phyloP scores from a whole-genome alignment of 2,888 invertebrate genomes.

The Tetramorium bicarinatum region DNA sequence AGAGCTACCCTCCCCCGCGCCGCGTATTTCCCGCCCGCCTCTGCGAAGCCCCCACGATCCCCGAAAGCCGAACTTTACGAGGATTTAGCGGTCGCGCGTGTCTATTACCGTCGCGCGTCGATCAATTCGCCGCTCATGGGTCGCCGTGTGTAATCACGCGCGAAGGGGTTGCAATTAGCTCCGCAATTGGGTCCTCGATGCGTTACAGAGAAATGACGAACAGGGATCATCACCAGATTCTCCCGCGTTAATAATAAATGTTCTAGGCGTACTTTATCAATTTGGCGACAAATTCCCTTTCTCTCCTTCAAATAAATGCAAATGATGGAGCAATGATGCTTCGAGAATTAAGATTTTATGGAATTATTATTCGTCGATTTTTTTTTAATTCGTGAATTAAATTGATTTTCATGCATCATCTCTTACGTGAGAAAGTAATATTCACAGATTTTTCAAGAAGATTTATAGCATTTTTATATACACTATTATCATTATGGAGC shows the following conservation, averaged over 20 bases:
- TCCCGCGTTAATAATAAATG: slow-evolving; percentile 26
- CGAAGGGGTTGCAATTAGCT: slow-evolving; percentile 50
- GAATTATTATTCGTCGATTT: not conserved
- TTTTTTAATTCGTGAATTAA: not conserved
- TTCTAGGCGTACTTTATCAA: not conserved
- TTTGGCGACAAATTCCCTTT: not conserved
- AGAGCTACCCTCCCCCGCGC: slow-evolving; percentile 25
- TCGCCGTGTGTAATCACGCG: slow-evolving; percentile 40
- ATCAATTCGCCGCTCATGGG: slow-evolving; percentile 45
- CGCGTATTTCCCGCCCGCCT: not conserved
- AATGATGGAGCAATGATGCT: not conserved
- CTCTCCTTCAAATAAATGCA: not conserved
- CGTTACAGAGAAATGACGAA: not conserved
- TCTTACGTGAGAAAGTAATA: not conserved
- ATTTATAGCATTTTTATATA: not conserved
- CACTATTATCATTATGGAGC: not conserved
- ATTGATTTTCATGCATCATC: not conserved
- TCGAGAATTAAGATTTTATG: not conserved
- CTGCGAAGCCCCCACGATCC: slow-evolving; percentile 9
- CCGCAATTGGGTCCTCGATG: not conserved
- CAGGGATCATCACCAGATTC: slow-evolving; percentile 9
- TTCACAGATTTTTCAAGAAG: not conserved
- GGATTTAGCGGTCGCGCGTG: slow-evolving; percentile 44
- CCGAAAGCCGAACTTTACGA: slow-evolving; percentile 46
- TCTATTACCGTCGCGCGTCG: slow-evolving; percentile 49